Evolutionary conservation across 2,113 vertebrate genomes (phyloP).

Genomic region (Oriolus oriolus): DNA sequence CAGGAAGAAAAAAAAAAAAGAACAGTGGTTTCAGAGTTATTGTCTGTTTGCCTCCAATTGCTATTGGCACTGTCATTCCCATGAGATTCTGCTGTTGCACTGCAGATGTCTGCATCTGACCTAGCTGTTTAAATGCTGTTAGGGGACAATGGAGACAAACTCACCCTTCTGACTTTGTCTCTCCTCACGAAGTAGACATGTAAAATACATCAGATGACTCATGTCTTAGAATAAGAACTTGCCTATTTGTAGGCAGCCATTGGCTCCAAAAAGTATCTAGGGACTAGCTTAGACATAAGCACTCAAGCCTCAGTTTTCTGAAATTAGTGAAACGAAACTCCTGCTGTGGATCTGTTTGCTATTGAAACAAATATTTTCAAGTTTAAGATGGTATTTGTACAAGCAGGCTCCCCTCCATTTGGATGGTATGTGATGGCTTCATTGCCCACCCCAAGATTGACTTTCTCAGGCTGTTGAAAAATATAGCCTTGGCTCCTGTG

Average conservation of each 20-base stretch:
- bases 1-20: neutral
- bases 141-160: neutral
- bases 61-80: neutral
- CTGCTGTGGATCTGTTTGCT: neutral
- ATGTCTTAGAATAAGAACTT: neutral
- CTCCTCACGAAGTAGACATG: neutral
- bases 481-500: neutral
- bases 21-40: neutral
- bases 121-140: neutral
- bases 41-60: neutral
- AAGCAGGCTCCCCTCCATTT: neutral
- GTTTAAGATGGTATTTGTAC: neutral
- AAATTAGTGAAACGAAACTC: neutral
- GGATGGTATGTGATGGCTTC: neutral
- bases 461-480: neutral
- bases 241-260: neutral
- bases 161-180: neutral
- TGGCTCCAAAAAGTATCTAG: neutral
- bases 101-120: neutral
- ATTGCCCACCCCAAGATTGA: fast-evolving
- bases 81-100: neutral
- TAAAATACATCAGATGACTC: neutral
- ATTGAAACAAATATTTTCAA: neutral
- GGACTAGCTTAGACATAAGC: neutral
- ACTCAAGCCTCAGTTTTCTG: neutral